Base-by-base conservation (phyloP, 2,888 invertebrate species). In the Protonemura montana region DNA sequence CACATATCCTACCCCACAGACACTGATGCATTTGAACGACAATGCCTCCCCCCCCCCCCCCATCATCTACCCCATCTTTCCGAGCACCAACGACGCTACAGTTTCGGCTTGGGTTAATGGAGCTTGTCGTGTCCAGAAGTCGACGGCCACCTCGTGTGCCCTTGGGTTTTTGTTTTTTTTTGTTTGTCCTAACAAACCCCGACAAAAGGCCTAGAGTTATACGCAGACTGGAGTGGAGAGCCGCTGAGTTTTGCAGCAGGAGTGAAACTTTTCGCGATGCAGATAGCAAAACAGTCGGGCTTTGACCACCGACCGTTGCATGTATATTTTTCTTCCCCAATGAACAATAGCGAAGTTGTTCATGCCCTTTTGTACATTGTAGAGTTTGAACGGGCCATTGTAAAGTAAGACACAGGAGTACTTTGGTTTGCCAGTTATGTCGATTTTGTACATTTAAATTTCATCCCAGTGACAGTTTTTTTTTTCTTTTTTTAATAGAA, bases 401-500 rank as follows among this genome's bases (percentile, higher is more conserved):
- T 35, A 35, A 3, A 35, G 35, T 35, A 35, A 35, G 35, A 10
- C 35, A 35, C 35, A 35, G 35, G 35, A 35, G n/a, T n/a, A n/a
- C 59, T 10, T 16, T 21, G 59, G 13, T 59, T 10, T 59, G 59
- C 59, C 21, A 16, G 16, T 10, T 59, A 16, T 59, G 59, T 59
- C 59, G 2, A 59, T 59, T 59, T 59, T 59, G 59, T 59, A 59
- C 21, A 59, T 59, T 59, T 21, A 21, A 59, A 59, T 59, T 59
- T 59, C 16, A 59, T 59, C 59, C 59, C 59, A 59, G 59, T 59
- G 59, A 59, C 59, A 59, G 59, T 59, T 59, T 59, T 59, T 59
- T 13, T 13, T 13, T 59, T 59, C 1, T 7, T 41, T 41, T 59
- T 59, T 59, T 59, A 59, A 21, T 59, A 10, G 59, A 59, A 21